Conservation (phyloP, 2,113 vertebrate species). For the Mixornis gularis region DNA sequence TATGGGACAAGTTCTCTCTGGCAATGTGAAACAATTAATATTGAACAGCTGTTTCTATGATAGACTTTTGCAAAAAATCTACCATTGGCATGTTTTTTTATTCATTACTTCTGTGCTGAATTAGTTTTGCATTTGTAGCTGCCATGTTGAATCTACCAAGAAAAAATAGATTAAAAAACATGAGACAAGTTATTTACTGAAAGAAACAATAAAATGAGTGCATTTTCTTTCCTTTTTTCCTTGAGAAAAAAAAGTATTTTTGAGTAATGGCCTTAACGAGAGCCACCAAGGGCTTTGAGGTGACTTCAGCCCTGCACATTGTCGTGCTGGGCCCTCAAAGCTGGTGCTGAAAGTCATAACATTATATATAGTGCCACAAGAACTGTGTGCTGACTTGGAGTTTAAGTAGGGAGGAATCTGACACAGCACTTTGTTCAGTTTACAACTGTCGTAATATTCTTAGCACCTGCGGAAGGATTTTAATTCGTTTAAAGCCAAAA, state of each 20-base stretch:
- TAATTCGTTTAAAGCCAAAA: not conserved
- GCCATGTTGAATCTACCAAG: not conserved
- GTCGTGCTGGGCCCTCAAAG: not conserved
- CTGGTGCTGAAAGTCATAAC: not conserved
- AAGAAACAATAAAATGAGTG: not conserved
- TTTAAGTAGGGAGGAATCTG: not conserved
- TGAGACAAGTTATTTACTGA: not conserved
- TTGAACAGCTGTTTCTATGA: not conserved
- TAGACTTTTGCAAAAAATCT: not conserved
- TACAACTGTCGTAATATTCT: not conserved
- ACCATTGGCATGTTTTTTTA: not conserved
- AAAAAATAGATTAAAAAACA: not conserved
- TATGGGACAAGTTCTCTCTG: not conserved
- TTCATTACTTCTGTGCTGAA: not conserved
- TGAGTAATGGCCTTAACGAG: not conserved
- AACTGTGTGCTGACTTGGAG: not conserved
- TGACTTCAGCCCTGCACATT: not conserved
- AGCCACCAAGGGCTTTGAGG: not conserved
- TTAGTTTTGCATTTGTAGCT: not conserved
- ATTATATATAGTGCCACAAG: not conserved
- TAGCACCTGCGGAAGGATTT: not conserved
- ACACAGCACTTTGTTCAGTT: not conserved
- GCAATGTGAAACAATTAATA: constrained; percentile 2
- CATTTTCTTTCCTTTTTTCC: not conserved
- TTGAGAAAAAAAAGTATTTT: not conserved